Conservation (phyloP, 1,140 invertebrate genomes). For the Steinernema khuongi region DNA sequence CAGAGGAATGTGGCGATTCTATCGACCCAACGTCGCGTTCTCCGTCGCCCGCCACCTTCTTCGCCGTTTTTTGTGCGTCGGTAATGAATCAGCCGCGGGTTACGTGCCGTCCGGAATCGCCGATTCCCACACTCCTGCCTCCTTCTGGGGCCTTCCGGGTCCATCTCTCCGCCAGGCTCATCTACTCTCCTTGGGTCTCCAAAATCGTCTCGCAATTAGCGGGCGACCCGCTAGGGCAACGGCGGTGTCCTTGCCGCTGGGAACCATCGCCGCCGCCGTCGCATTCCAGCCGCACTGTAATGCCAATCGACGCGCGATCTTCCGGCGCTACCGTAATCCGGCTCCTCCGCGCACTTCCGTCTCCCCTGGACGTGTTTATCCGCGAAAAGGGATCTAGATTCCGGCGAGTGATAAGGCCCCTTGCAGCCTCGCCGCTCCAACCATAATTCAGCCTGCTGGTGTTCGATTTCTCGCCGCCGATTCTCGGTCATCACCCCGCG, state of each 20-base stretch:
- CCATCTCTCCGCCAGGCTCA: too few relatives aligned
- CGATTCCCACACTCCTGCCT: neutral
- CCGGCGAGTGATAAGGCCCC: neutral
- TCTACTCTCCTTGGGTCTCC: too few relatives aligned
- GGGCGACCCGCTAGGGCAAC: too few relatives aligned
- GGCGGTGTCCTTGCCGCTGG: too few relatives aligned
- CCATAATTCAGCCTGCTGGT: neutral
- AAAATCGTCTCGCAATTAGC: too few relatives aligned
- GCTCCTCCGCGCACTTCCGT: neutral
- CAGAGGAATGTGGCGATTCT: neutral
- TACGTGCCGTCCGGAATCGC: neutral
- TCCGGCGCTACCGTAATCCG: neutral
- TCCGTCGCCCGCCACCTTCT: neutral
- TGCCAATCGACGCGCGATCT: too few relatives aligned
- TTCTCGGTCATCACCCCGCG: slow-evolving; percentile 7
- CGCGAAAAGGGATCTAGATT: neutral
- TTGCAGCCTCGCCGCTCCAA: neutral
- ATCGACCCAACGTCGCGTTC: neutral
- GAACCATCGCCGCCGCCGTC: too few relatives aligned
- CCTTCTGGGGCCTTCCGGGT: too few relatives aligned
- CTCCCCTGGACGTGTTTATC: neutral
- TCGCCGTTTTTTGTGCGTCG: neutral
- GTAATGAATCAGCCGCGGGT: neutral
- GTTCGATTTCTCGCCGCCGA: neutral
- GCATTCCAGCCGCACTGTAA: neutral